These are phyloP conservation scores for Tholera decimalis DNA, from an alignment of 2,888 invertebrate genomes.

Conservation along the genomic window DNA sequence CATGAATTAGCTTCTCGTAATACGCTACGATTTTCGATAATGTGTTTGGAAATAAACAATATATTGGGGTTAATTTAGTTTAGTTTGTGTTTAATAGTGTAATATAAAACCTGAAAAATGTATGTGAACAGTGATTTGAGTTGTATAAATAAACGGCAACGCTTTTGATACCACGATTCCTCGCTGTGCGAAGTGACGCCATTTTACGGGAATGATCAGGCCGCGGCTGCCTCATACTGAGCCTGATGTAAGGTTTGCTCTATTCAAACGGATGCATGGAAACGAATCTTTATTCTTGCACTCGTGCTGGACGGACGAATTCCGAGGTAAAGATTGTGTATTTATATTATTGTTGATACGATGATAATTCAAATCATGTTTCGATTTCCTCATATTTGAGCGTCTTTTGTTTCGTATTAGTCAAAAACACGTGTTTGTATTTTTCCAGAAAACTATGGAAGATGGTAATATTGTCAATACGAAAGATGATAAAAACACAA, in stretches of 20 bases:
- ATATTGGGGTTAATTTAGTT: conserved; percentile 75
- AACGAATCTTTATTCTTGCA: conserved; percentile 88
- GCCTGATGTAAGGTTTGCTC: conserved; percentile 89
- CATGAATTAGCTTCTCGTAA: conserved; percentile 89
- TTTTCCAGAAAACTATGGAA: conserved; percentile 91
- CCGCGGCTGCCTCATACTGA: conserved; percentile 89
- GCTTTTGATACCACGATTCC: conserved; percentile 88
- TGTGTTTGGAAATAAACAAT: conserved; percentile 90
- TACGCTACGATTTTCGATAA: conserved; percentile 85
- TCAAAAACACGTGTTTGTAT: conserved; percentile 85
- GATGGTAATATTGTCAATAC: conserved; percentile 88
- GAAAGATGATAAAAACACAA: conserved; percentile 85
- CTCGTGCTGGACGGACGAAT: conserved; percentile 91
- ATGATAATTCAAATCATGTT: conserved; percentile 83
- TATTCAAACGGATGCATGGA: conserved; percentile 89
- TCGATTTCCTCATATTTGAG: conserved; percentile 86
- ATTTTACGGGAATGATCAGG: conserved; percentile 92
- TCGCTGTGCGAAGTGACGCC: conserved; percentile 91
- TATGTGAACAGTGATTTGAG: conserved; percentile 76
- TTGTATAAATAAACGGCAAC: conserved; percentile 77
- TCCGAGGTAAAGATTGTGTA: conserved; percentile 83
- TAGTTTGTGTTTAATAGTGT: conserved; percentile 75
- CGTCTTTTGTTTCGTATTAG: conserved; percentile 89
- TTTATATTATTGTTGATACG: conserved; percentile 76
- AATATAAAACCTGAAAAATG: conserved; percentile 79